phyloP scores from a whole-genome alignment of 2,888 invertebrate species.

The Iphiclides podalirius region DNA sequence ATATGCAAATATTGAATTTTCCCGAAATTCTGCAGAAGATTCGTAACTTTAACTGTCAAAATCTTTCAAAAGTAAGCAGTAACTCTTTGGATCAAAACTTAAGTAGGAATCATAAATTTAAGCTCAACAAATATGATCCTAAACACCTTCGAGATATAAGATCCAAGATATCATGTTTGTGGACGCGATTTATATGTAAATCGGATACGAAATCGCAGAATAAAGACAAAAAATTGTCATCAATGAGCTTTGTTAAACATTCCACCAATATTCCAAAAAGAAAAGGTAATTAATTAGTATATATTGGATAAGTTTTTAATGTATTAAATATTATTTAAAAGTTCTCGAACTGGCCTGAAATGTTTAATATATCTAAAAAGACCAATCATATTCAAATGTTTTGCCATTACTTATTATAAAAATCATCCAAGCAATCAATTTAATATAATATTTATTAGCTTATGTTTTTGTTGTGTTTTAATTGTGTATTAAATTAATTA shows the following conservation, averaged over 20 bases:
- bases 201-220: neutral
- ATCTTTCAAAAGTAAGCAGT: neutral
- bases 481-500: too few relatives aligned
- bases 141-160: slow-evolving; percentile 11
- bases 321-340: too few relatives aligned
- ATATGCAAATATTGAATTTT: slow-evolving; percentile 44
- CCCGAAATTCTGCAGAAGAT: slow-evolving; percentile 38
- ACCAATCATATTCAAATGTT: too few relatives aligned
- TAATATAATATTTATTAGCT: too few relatives aligned
- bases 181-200: slow-evolving; percentile 11
- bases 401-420: too few relatives aligned
- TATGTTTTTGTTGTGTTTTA: too few relatives aligned
- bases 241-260: neutral
- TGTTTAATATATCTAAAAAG: too few relatives aligned
- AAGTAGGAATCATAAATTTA: neutral
- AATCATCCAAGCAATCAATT: too few relatives aligned
- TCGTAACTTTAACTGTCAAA: slow-evolving; percentile 6
- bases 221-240: too few relatives aligned
- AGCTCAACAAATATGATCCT: neutral
- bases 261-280: slow-evolving; percentile 31
- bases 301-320: too few relatives aligned
- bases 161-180: slow-evolving; percentile 21
- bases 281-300: slow-evolving; percentile 25
- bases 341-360: too few relatives aligned
- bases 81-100: neutral